These are phyloP conservation scores for Tetrax tetrax DNA, from an alignment of 2,113 vertebrate genomes.

Conservation along the genomic window DNA sequence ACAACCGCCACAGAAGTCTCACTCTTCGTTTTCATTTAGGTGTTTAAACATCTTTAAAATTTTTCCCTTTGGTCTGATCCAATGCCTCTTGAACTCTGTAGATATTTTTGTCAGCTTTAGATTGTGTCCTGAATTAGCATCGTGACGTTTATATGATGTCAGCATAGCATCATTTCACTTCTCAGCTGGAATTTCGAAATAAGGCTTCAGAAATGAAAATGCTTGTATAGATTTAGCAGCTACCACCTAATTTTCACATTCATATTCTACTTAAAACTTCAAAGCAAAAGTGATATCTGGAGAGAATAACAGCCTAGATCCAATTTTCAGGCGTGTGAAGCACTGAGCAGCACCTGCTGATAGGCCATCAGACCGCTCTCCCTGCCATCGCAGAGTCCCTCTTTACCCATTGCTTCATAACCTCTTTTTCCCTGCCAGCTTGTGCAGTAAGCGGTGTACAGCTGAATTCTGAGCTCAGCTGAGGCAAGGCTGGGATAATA, in stretches of 20 bases:
- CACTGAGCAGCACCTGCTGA: neutral
- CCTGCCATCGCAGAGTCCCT: neutral
- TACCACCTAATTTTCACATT: conserved; percentile 21
- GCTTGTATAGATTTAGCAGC: neutral
- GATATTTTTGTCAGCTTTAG: neutral
- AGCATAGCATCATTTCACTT: neutral
- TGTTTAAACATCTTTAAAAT: neutral
- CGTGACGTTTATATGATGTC: neutral
- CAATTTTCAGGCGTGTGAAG: neutral
- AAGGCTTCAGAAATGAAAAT: neutral
- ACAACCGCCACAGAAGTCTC: neutral
- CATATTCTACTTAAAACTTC: neutral
- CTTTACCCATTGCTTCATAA: neutral
- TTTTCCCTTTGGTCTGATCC: neutral
- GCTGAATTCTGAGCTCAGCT: neutral
- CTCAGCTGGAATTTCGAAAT: conserved; percentile 18
- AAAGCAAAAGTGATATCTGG: neutral
- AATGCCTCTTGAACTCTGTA: neutral
- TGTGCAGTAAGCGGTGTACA: neutral
- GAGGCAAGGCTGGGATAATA: neutral
- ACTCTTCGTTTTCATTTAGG: neutral
- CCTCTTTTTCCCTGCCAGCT: neutral
- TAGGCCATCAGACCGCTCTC: neutral
- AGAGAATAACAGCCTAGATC: neutral
- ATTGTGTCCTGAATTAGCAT: neutral